Evolutionary conservation across 2,113 vertebrate species (phyloP).

Genomic region (Australoheros scitulus): DNA sequence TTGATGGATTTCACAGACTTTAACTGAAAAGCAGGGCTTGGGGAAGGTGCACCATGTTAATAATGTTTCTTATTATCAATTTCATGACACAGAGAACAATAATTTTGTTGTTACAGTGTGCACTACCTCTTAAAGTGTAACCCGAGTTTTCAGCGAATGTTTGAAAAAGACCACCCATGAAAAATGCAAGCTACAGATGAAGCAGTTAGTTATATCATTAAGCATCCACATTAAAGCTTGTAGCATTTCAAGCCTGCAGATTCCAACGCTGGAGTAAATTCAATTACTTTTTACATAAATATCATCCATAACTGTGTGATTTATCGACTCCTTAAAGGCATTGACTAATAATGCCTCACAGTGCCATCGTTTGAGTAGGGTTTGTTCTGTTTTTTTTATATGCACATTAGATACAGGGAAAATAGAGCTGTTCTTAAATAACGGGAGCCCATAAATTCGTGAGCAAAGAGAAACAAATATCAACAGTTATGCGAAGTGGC

Average conservation of each 20-base stretch:
- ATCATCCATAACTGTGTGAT: slow-evolving; percentile 25
- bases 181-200: not conserved
- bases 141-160: not conserved
- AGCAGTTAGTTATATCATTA: not conserved
- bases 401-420: not conserved
- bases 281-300: slow-evolving; percentile 38
- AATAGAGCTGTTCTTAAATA: slow-evolving; percentile 50
- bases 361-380: not conserved
- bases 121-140: too few species aligned
- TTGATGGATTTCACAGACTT: too few species aligned
- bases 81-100: not conserved
- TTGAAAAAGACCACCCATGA: not conserved
- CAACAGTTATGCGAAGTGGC: slow-evolving; percentile 68
- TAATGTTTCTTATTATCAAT: too few species aligned
- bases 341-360: slow-evolving; percentile 13
- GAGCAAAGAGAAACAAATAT: slow-evolving; percentile 71
- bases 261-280: slow-evolving; percentile 37
- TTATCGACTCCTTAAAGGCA: slow-evolving; percentile 27
- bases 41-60: too few species aligned
- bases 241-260: not conserved
- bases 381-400: slow-evolving; percentile 6
- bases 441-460: slow-evolving; percentile 48
- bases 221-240: slow-evolving; percentile 6
- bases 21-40: too few species aligned
- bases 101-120: not conserved